Base-by-base conservation (phyloP, 2,113 vertebrate genomes). In the Sphyrna mokarran region DNA sequence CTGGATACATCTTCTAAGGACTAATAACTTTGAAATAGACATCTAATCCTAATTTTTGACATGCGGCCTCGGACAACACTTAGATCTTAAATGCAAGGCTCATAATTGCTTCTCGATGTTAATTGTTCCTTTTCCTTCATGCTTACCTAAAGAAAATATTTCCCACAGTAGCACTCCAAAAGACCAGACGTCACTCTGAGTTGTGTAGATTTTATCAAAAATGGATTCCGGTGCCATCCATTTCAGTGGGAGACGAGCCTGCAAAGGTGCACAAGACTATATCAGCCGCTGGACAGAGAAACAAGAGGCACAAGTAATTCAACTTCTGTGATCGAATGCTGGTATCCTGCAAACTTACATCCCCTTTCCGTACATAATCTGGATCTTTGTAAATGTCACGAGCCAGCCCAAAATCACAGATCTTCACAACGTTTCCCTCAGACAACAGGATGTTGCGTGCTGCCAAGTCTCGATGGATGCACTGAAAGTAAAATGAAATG, bases 211-310 rank as follows among this genome's bases (percentile, higher is more conserved):
- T 97, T 99, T 99, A 97, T 99, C 99, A 96, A 99, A 99, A 97
- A 99, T 99, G 87, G 98, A 98, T 97, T 99, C 98, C 89, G 98
- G 99, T 70, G 99, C 98, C 99, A 99, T 99, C 98, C 99, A 99
- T 96, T 99, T 99, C 54, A 99, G 98, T 0, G 98, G 99, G 26
- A 99, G 98, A 96, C 98, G 97, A 95, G 98, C 98, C 98, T 99
- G 95, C 80, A 40, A 91, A 95, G n/a, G 95, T 80, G 96, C 85
- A 95, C 90, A 90, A 96, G 14, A 26, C 16, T 89, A 66, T 16
- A 61, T 90, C 48, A 90, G 54, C 13, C 48, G 40, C 61, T 93
- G 61, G 37, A 43, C 80, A 40, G 37, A 83, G 26, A 37, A 37
- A 63, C 33, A 95, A 95, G 37, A 83, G 23, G 11, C 48, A 76